Evolutionary conservation across 2,888 invertebrate genomes (phyloP), one percentile per base, ranked within the genome.

Genomic region (Drosophila multiciliata): DNA sequence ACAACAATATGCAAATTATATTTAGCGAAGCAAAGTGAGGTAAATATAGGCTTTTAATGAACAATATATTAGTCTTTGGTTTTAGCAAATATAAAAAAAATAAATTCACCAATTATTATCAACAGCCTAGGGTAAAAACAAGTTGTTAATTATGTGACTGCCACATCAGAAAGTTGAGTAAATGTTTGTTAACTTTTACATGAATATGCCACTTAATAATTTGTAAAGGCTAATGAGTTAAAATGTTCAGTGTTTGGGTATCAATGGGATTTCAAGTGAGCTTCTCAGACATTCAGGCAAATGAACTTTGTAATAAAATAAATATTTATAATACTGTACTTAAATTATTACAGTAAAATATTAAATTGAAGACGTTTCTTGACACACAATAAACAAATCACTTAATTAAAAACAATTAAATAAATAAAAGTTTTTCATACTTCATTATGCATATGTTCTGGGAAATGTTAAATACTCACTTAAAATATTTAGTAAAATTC

Each of bases 181-280:
- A 53, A 35, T 49, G 45, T 70, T 36, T 20, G 32, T 29, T 29
- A 45, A 35, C 64, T 63, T 65, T 58, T 61, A 40, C 17, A 35
- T 73, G 35, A 32, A 38, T 23, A 32, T 20, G 35, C 54, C 59
- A 83, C 86, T 75, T 68, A 75, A 80, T 77, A 78, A 75, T 62
- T 55, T 55, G 60, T n/a, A 49, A 73, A 62, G 23, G 61, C 42
- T 48, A 72, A 76, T 49, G 49, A 15, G 57, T 20, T 65, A 29
- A 53, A 48, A 33, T 7, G 38, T 53, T 40, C 33, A 49, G 50
- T 60, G 52, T 63, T 69, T 65, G 57, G 5, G 59, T 52, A 72
- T 73, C 53, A 70, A 61, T 58, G 36, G 11, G 7, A 8, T 29
- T 29, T 11, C 26, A n/a, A 50, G 50, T 12, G 11, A n/a, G n/a